Evolutionary conservation across 2,113 vertebrate genomes (phyloP).

Genomic region (Sphyrna mokarran): DNA sequence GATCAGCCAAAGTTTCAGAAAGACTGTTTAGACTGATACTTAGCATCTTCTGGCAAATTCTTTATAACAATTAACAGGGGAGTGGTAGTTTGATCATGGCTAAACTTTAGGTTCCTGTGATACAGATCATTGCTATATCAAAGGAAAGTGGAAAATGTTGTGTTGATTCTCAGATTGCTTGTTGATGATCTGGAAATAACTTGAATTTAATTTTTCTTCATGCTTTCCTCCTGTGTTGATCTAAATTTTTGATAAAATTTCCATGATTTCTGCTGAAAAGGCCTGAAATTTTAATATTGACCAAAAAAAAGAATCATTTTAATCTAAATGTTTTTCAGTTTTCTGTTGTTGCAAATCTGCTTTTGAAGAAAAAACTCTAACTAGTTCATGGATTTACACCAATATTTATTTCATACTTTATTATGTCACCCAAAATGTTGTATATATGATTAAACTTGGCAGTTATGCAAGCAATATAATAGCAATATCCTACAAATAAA

Average conservation of each 20-base stretch:
- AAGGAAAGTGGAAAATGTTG: slow-evolving; percentile 18
- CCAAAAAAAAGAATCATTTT: neutral
- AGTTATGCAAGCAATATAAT: neutral
- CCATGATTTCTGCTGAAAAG: neutral
- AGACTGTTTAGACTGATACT: neutral
- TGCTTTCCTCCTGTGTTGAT: neutral
- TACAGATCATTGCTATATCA: neutral
- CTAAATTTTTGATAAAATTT: neutral
- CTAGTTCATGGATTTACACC: neutral
- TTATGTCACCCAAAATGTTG: neutral
- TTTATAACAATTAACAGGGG: neutral
- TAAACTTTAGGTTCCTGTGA: slow-evolving; percentile 26
- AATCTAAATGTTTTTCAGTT: neutral
- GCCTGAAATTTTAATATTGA: neutral
- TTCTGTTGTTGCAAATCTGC: neutral
- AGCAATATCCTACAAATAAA: neutral
- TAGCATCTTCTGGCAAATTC: neutral
- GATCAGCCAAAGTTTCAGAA: neutral
- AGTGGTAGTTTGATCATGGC: neutral
- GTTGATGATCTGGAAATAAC: neutral
- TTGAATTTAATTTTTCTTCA: neutral
- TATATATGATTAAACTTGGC: neutral
- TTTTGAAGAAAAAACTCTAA: neutral
- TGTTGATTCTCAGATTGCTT: neutral
- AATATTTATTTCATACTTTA: neutral